Evolutionary conservation across 2,113 vertebrate species (phyloP).

Genomic region (Alethe castanea): DNA sequence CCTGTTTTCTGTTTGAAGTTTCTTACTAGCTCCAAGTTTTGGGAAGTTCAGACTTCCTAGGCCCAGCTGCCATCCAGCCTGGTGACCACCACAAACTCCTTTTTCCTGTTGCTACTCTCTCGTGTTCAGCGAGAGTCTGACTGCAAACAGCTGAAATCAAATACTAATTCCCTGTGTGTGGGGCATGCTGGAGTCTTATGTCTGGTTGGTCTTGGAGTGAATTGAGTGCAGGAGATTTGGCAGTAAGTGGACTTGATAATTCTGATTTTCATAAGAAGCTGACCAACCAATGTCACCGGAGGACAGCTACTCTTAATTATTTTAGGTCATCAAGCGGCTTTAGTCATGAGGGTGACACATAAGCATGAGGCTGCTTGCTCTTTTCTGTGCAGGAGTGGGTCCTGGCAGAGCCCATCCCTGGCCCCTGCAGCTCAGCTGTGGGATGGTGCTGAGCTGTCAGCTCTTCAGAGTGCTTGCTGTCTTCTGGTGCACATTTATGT

Average conservation of each 20-base stretch:
- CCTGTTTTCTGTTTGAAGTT: neutral
- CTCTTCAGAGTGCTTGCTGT: fast-evolving
- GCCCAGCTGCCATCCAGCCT: neutral
- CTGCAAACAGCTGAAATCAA: neutral
- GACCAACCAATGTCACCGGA: fast-evolving
- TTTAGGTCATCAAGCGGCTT: neutral
- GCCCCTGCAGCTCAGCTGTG: neutral
- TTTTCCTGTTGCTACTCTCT: fast-evolving
- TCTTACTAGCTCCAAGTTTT: neutral
- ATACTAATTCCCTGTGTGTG: neutral
- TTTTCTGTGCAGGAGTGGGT: neutral
- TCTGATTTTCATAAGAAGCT: neutral
- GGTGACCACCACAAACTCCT: neutral
- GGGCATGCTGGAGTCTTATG: neutral
- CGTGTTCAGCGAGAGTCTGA: neutral
- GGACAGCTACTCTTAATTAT: neutral
- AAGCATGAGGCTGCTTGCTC: neutral
- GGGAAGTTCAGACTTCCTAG: neutral
- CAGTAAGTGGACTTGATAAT: fast-evolving
- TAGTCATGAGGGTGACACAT: fast-evolving
- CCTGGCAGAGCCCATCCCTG: neutral
- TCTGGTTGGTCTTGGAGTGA: neutral
- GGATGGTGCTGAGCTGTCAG: neutral
- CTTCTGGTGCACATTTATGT: fast-evolving
- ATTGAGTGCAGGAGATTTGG: neutral